Evolutionary conservation across 2,797 vertebrate species (phyloP), one percentile per base, ranked within the genome.

Genomic region (Lycodopsis pacificus): DNA sequence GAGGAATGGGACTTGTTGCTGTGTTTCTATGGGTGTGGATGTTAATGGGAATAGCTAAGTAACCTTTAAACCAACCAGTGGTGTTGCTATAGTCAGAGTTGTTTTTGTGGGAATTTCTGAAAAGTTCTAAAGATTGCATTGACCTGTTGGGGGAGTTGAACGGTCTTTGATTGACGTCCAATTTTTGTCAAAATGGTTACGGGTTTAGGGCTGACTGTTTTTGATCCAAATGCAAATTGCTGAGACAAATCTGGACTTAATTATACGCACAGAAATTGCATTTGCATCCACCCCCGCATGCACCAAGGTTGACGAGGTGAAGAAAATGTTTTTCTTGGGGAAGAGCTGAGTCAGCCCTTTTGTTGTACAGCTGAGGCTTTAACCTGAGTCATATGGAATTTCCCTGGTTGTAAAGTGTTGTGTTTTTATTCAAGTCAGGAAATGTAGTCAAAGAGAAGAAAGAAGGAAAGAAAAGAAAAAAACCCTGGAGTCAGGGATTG

Each of bases 361-460:
- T 83, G 77, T 65, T 77, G 46, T 62, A 75, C 78, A 84, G 81
- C 86, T 90, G 80, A 92, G 71, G 73, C 69, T 86, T 88, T 70
- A 76, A 56, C 66, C 85, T 90, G 88, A 91, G 85, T 93, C 86
- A 38, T 66, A 67, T 87, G 90, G 89, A 93, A 92, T 86, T 91
- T 85, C 91, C 91, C 89, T 30, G 64, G 64, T 90, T 89, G 58
- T 76, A 65, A 78, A 83, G 70, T 72, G 54, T 65, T 79, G 9
- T 86, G 81, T 89, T 89, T 85, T 89, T 70, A 79, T 89, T 79
- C 65, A 79, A 73, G 40, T 83, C 63, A 58, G 79, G 73, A 87
- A 86, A 83, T 59, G 30, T 65, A 70, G 15, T 68, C 8, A 7
- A 53, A 73, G 69, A 46, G 68, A 76, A 56, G 25, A 38, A 48